Evolutionary conservation across 37 sponge, comb jelly and placozoan genomes (phyloP), one percentile per base, ranked within the genome.

Genomic region (Diacarnus erythraeanus): DNA sequence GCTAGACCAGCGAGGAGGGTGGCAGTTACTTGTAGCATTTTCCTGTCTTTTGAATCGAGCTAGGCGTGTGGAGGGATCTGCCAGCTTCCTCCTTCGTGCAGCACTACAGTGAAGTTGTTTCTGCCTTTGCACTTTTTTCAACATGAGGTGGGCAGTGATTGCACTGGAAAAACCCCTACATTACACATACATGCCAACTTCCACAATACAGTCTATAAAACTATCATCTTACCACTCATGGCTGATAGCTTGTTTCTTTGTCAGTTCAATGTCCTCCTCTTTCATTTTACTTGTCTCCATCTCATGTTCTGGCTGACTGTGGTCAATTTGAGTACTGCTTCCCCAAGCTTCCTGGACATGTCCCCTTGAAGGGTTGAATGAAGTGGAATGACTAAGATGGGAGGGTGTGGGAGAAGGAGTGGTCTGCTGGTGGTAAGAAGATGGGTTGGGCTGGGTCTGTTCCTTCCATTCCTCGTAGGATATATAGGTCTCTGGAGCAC

Each of bases 1-100:
- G n/a, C n/a, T n/a, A n/a, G n/a, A n/a, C n/a, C n/a, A n/a, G n/a
- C n/a, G n/a, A n/a, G n/a, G n/a, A n/a, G n/a, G n/a, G n/a, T n/a
- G n/a, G n/a, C n/a, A n/a, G n/a, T n/a, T n/a, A n/a, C n/a, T n/a
- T n/a, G n/a, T n/a, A n/a, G n/a, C n/a, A n/a, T n/a, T n/a, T n/a
- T n/a, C n/a, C n/a, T 73, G 71, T 65, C 63, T 78, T 74, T 72
- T 74, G 64, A 85, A 85, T 30, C 30, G 26, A 40, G 71, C 74
- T 41, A 85, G 67, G 29, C 86, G 35, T 22, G 54, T 74, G 0
- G 39, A 22, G 3, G 86, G 79, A 44, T 85, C 86, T 72, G 59
- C 73, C 76, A 83, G 44, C 47, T 83, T 83, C 41, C 21, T 58
- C 34, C 80, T 72, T 12, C 74, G 51, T 2, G 38, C 39, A 20